A percentile compares a stretch with the other conserved stretches of the same genome.
phyloP scores from a whole-genome alignment of 2,113 vertebrate species.

The Melierax canorus region DNA sequence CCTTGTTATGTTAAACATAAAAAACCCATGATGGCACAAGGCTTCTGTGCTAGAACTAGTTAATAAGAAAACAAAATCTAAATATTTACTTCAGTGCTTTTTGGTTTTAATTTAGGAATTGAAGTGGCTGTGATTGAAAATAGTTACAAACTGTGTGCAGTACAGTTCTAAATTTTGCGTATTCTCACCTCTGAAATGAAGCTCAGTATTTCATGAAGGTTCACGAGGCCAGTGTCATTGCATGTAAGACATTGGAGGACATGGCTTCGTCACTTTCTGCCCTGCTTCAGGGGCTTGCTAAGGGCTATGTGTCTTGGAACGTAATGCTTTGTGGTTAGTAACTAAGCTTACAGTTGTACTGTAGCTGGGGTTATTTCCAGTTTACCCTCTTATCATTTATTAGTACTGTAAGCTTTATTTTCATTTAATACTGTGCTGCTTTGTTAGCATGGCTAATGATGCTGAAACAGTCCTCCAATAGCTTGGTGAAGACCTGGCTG shows the following conservation, averaged over 20 bases:
- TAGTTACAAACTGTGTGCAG: background rate
- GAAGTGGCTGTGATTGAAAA: background rate
- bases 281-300: background rate
- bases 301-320: background rate
- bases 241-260: accelerated
- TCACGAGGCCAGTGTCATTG: background rate
- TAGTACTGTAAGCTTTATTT: background rate
- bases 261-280: background rate
- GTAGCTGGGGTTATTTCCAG: background rate
- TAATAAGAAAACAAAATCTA: background rate
- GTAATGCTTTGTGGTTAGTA: background rate
- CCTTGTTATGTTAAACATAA: background rate
- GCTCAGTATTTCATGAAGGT: background rate
- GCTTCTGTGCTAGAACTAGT: background rate
- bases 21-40: background rate
- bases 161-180: accelerated
- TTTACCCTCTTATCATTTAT: background rate
- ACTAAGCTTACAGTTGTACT: background rate
- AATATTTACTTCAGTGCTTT: background rate
- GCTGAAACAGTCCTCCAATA: background rate
- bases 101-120: background rate
- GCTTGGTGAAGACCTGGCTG: background rate
- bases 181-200: background rate
- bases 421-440: background rate
- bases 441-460: background rate